These are phyloP conservation scores for Myripristis murdjan DNA, from an alignment of 2,797 vertebrate genomes.

Conservation along the genomic window DNA sequence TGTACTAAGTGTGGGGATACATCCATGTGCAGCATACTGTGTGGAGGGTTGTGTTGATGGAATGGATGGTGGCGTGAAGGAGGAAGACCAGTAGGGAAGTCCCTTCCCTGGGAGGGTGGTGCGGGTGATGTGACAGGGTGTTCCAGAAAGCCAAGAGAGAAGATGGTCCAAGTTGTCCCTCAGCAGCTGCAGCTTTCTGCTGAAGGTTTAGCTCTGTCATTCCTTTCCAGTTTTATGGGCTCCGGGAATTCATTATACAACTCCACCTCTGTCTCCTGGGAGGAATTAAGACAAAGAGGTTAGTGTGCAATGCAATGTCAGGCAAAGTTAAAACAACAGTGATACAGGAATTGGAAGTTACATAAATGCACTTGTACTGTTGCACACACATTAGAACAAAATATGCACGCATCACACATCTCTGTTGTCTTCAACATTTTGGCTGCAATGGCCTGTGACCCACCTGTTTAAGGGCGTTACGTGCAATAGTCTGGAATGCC, in stretches of 20 bases:
- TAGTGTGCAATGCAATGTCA: background rate
- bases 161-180: conserved; percentile 80
- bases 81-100: conserved; percentile 78
- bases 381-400: background rate
- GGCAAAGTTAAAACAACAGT: background rate
- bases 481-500: conserved; percentile 97
- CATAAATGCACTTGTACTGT: background rate
- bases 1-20: conserved; percentile 51
- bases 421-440: background rate
- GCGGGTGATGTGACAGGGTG: conserved; percentile 61
- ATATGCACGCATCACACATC: background rate
- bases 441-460: conserved; percentile 22
- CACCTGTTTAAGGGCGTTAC: conserved; percentile 97
- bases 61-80: conserved; percentile 59
- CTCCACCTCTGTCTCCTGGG: conserved; percentile 94
- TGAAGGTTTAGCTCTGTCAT: conserved; percentile 90
- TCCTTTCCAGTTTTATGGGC: conserved; percentile 95
- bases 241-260: conserved; percentile 96
- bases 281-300: conserved; percentile 2
- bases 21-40: conserved; percentile 68
- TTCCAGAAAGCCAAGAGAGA: conserved; percentile 75
- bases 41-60: conserved; percentile 57
- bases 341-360: background rate
- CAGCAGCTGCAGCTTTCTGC: conserved; percentile 95
- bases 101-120: conserved; percentile 59